Evolutionary conservation across 2,113 vertebrate species (phyloP), one percentile per base, ranked within the genome.

Genomic region (Hoplias malabaricus): DNA sequence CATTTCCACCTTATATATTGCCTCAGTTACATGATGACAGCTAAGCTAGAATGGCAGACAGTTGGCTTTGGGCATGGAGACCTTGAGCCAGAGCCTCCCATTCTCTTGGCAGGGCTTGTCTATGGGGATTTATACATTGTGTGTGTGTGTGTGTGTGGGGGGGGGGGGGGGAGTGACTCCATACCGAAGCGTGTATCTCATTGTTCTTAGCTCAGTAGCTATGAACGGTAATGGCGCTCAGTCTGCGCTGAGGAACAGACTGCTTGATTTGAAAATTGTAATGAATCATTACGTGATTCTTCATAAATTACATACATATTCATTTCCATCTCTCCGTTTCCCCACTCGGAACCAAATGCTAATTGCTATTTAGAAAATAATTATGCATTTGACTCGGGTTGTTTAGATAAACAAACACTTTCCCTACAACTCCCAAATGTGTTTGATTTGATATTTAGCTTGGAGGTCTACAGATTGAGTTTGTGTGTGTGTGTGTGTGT

Each of bases 321-420:
- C 59, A 63, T 63, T 63, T 36, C 59, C 33, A 33, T 31, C 59
- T n/a, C 3, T 21, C n/a, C 48, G 48, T 23, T 21, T 63, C 7
- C 34, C 31, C 21, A 4, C 33, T 36, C 25, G 16, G n/a, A 62
- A 33, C 16, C 19, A 33, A 63, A 63, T 21, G 19, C 19, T 63
- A 63, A 63, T 63, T 36, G 59, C 59, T 63, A 34, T 63, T 63
- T 63, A 36, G 59, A 63, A 63, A 63, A 63, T 63, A 63, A 63
- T 63, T 63, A 36, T 36, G 59, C 59, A 36, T 63, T 63, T 63
- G 59, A 61, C 27, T 61, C 57, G 33, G 33, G 57, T 61, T 61
- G 57, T 61, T 61, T 61, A 61, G 27, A 36, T 63, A 63, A 63
- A 63, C 59, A 63, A 36, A 36, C 59, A n/a, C 34, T 63, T 63